Base-by-base conservation (phyloP, 2,113 vertebrate genomes). In the Nansenia antarctica region DNA sequence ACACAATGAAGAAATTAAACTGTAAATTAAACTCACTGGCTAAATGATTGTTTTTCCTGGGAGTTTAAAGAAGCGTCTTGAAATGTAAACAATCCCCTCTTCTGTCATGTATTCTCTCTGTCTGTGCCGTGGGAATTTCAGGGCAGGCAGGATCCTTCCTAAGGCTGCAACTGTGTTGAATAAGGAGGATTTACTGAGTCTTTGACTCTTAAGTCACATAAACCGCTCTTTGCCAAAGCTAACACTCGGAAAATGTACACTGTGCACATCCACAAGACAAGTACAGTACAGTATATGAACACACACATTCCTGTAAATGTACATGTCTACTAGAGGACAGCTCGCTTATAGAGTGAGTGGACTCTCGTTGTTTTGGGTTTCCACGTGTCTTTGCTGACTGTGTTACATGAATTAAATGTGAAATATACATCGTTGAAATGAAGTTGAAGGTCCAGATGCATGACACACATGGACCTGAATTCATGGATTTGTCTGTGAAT, bases 71-170 rank as follows among this genome's bases (percentile, higher is more conserved):
- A 87, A 87, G 70, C 59, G 59, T 81, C 80, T 86, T 85, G 74
- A 83, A 82, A 79, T 87, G 84, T 88, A 87, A 89, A 90, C 85
- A 87, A 84, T 80, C 75, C 78, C 72, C 77, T 69, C 80, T 86
- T 85, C 70, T 74, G 72, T 72, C 59, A 71, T 78, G 75, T 72
- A 62, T 81, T 68, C 47, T 32, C 34, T 65, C 24, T 34, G 29
- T 53, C 77, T 82, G 77, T 83, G 82, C 85, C 69, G 80, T 90
- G 90, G 88, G 87, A 92, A 91, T 83, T 81, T 86, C 73, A 79
- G 84, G 79, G 32, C 32, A 75, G 72, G 78, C 69, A 74, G 74
- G 68, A 79, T 79, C 82, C 77, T 77, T 83, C 79, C 47, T 81
- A 76, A 76, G 66, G 87, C 79, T 70, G 72, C 76, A 79, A 86